Percentiles rank a stretch among this genome's conserved stretches.
phyloP scores from a whole-genome alignment of 1,140 invertebrate species.

The Saccostrea cuccullata region DNA sequence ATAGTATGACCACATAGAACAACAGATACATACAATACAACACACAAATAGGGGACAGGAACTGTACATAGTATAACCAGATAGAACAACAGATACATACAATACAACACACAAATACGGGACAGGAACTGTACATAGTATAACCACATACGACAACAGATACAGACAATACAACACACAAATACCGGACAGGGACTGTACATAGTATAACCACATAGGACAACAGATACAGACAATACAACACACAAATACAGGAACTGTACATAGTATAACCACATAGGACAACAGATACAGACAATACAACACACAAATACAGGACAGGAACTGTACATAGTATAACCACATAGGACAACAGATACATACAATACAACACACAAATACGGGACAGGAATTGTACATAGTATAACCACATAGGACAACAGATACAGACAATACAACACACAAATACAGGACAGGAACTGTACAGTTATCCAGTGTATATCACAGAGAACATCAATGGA shows the following conservation, averaged over 20 bases:
- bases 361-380: too few species aligned
- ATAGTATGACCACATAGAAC: not conserved
- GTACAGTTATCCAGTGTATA: not conserved
- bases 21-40: not conserved
- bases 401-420: not conserved
- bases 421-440: not conserved
- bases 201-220: not conserved
- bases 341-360: not conserved
- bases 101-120: not conserved
- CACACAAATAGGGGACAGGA: not conserved
- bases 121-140: not conserved
- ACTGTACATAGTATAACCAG: not conserved
- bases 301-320: not conserved
- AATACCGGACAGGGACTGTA: not conserved
- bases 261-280: not conserved
- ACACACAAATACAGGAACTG: not conserved
- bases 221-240: too few species aligned
- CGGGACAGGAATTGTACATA: not conserved
- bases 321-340: not conserved
- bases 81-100: too few species aligned
- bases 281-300: too few species aligned
- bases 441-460: not conserved
- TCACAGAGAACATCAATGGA: not conserved
- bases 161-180: too few species aligned
- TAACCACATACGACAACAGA: too few species aligned